Base-by-base conservation (phyloP, 1,140 invertebrate genomes). In the Lerema accius region DNA sequence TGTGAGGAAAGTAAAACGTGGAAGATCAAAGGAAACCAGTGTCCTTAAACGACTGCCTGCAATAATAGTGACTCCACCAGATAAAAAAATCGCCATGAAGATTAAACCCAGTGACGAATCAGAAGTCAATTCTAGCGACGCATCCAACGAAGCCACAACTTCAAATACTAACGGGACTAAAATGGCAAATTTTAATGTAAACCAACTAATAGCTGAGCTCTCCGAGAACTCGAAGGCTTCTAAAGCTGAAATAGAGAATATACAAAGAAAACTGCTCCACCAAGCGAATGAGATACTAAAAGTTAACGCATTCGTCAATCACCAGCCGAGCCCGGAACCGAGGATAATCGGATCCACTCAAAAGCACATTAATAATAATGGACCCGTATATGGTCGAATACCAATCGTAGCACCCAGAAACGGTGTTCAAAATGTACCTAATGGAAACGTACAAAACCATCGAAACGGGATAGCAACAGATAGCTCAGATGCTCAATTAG, bases 1-100 rank as follows among this genome's bases (percentile, higher is more conserved):
- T 64, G 89, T 91, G 61, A 86, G 87, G 61, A 88, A 84, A 82
- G 68, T 91, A 39, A 91, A 91, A 70, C 81, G 86, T 51, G 75
- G 73, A 58, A 86, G 81, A 78, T 71, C 61, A 19, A 91, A 84
- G 72, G 82, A 84, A 51, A 55, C 65, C n/a, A 69, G 39, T 62
- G 70, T 19, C 49, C 39, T 62, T 28, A 77, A 74, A 68, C 67
- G 67, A 19, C 65, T 82, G 17, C 86, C 82, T 28, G 73, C 73
- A 4, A 86, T 90, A 59, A 69, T 90, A 15, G 78, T 90, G 6
- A 89, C 87, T 15, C 79, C 84, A 19, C 80, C 82, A 14, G 75
- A 83, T 32, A 67, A 73, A 43, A 67, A 68, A 40, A 13, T 40
- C 76, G 80, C 80, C 17, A 87, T 87, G 83, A 86, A 82, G 71